These are phyloP conservation scores for Drosophila percnosoma DNA, from an alignment of 2,888 invertebrate species.

Conservation along the genomic window DNA sequence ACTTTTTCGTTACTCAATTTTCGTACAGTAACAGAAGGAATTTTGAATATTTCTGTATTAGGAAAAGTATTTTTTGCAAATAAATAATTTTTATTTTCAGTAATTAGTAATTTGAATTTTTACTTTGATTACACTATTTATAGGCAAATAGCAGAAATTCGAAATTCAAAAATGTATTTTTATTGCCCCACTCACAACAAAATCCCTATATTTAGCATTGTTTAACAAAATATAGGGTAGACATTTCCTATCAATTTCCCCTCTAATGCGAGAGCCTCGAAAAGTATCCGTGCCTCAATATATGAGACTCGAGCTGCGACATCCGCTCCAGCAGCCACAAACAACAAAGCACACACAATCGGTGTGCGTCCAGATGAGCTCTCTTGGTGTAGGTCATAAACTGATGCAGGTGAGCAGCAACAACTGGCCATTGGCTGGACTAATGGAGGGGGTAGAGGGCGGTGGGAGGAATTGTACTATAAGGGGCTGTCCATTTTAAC, in stretches of 20 bases:
- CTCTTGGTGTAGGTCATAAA: conserved; percentile 78
- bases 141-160: neutral
- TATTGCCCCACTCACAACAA: neutral
- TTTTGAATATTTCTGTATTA: neutral
- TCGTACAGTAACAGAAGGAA: neutral
- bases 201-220: conserved; percentile 4
- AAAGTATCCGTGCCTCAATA: conserved; percentile 23
- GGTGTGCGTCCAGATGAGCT: conserved; percentile 36
- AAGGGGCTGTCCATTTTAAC: conserved; percentile 56
- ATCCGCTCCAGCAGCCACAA: conserved; percentile 34
- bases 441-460: neutral
- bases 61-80: neutral
- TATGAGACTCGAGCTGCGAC: conserved; percentile 12
- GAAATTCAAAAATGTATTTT: neutral
- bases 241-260: conserved; percentile 8
- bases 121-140: neutral
- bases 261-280: conserved; percentile 12
- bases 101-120: no score
- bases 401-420: conserved; percentile 64
- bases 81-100: neutral
- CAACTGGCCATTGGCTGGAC: conserved; percentile 26
- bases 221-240: conserved; percentile 4
- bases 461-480: conserved; percentile 2
- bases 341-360: conserved; percentile 15
- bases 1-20: neutral